These are phyloP conservation scores for Lucilia cuprina DNA, from an alignment of 1,140 invertebrate species.

Conservation along the genomic window DNA sequence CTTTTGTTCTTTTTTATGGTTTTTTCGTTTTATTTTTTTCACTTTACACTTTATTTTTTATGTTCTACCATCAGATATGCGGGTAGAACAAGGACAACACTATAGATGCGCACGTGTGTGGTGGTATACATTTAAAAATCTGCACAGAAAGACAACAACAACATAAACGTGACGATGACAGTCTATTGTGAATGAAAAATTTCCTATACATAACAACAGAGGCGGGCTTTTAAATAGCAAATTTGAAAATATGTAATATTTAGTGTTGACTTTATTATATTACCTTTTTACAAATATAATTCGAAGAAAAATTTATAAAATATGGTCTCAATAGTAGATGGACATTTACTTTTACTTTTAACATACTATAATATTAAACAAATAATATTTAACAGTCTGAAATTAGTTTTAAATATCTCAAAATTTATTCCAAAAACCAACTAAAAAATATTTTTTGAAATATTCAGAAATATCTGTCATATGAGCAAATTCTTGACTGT, in stretches of 20 bases:
- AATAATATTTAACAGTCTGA: too few relatives aligned
- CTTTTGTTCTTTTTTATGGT: not conserved
- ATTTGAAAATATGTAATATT: not conserved
- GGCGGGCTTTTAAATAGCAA: not conserved
- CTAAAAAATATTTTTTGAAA: too few relatives aligned
- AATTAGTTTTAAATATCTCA: too few relatives aligned
- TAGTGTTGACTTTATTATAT: too few relatives aligned
- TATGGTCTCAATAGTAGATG: too few relatives aligned
- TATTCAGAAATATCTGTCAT: too few relatives aligned
- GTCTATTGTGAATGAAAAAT: not conserved
- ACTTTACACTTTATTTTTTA: not conserved
- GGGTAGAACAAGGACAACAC: slow-evolving; percentile 13
- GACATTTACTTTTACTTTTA: too few relatives aligned
- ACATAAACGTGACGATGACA: not conserved
- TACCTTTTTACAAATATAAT: too few relatives aligned
- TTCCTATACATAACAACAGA: not conserved
- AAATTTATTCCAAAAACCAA: too few relatives aligned
- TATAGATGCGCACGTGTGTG: slow-evolving; percentile 18
- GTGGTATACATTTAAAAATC: slow-evolving; percentile 6
- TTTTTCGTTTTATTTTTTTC: not conserved
- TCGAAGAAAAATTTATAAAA: too few relatives aligned
- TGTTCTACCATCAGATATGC: not conserved
- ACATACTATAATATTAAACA: too few relatives aligned
- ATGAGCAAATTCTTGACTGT: too few relatives aligned
- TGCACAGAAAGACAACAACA: slow-evolving; percentile 4